A percentile compares a stretch with the other conserved stretches of the same genome.
phyloP scores from a whole-genome alignment of 1,140 invertebrate species.

The Heliconius eleuchia region DNA sequence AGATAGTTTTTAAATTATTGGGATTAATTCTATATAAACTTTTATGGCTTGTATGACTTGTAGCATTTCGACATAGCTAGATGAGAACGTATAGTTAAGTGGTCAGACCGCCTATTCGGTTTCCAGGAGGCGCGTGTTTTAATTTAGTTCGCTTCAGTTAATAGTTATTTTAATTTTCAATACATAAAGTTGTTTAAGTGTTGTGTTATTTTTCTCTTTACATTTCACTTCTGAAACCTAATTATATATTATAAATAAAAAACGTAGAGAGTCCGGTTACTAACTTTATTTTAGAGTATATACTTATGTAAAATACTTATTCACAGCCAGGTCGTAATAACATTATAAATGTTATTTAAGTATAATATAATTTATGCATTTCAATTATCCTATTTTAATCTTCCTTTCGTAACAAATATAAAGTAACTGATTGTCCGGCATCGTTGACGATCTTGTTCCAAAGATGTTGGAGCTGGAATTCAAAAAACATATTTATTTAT shows the following conservation, averaged over 20 bases:
- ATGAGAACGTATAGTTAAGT: too few species aligned
- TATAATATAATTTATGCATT: neutral
- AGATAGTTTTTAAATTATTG: too few species aligned
- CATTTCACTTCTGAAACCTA: too few species aligned
- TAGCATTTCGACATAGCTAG: too few species aligned
- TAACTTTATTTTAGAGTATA: neutral
- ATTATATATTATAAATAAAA: neutral
- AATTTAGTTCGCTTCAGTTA: too few species aligned
- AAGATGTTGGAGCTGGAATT: neutral
- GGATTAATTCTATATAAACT: too few species aligned
- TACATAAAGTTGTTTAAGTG: too few species aligned
- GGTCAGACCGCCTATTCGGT: too few species aligned
- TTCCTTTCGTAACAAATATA: neutral
- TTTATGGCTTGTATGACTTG: too few species aligned
- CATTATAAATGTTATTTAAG: neutral
- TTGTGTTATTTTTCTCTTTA: too few species aligned
- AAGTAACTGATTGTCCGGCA: neutral
- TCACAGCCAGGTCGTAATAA: neutral
- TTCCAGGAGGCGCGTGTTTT: too few species aligned
- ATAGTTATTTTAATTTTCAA: too few species aligned
- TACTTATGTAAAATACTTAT: slow-evolving; percentile 1
- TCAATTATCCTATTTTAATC: neutral
- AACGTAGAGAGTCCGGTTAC: neutral
- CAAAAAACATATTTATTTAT: neutral
- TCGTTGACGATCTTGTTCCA: neutral